Base-by-base conservation (phyloP, 2,113 vertebrate species). In the Malurus cyaneus region DNA sequence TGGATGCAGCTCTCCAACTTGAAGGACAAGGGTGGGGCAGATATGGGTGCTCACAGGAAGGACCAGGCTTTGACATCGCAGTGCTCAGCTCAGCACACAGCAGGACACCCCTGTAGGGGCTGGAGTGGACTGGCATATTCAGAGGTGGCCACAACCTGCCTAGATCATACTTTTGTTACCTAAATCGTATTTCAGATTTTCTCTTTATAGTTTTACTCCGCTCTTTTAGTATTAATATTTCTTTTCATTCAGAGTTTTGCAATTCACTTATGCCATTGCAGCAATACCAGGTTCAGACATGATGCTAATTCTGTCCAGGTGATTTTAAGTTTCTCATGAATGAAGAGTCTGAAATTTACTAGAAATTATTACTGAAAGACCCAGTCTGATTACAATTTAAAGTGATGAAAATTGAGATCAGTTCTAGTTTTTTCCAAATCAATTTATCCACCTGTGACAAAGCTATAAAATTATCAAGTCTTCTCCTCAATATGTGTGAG, bases 401-500 rank as follows among this genome's bases (percentile, higher is more conserved):
- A 46, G 25, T 11, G 41, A 49, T 41, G n/a, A 91, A 64, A 86
- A 76, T 70, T 86, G n/a, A 73, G 16, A 56, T 82, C 39, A 56
- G 21, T 62, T 92, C 9, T 70, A 14, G 23, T 67, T 94, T 84
- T 84, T 88, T 66, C 32, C 12, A 86, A 60, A 83, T 57, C 12
- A 86, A 60, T 80, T 57, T 61, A 77, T 52, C 57, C 29, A 66
- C 18, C 39, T 80, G 11, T 61, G 56, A 74, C 53, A 88, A 85
- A 73, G 6, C 11, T 65, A 57, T 14, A 94, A 89, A 79, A 70
- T 70, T 80, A 65, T 78, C 24, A 93, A 19, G 11, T 66, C n/a
- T 77, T 72, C 39, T 47, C 5, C 49, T 91, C 28, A 41, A 36
- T 4, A 24, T 0, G 0, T 15, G 14, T 44, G 15, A 60, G 46